Conservation (phyloP, 2,888 invertebrate species). For the Iselma pallidipennis region DNA sequence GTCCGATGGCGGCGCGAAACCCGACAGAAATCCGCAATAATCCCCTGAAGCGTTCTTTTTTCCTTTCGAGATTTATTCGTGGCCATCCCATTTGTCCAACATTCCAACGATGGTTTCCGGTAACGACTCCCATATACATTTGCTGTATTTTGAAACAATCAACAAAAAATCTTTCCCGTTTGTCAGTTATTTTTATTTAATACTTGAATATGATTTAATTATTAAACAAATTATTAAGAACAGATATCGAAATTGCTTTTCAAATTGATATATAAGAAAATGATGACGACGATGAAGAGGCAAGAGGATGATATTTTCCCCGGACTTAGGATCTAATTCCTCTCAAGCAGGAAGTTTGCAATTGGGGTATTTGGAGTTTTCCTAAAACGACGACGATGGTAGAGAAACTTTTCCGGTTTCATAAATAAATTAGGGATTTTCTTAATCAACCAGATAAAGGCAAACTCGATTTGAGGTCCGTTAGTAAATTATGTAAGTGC, state of each 20-base stretch:
- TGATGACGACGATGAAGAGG: background rate
- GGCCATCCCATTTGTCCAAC: conserved; percentile 6
- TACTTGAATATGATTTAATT: too few relatives aligned
- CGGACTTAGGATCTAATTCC: conserved; percentile 3
- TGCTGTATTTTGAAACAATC: too few relatives aligned
- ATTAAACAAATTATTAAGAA: too few relatives aligned
- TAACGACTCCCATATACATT: background rate
- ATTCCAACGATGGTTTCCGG: conserved; percentile 8
- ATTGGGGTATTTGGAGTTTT: conserved; percentile 4
- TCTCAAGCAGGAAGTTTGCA: conserved; percentile 4
- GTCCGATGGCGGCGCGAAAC: background rate
- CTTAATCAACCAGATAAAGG: conserved; percentile 32
- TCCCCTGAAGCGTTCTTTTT: conserved; percentile 4
- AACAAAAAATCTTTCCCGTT: too few relatives aligned
- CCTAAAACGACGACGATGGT: background rate
- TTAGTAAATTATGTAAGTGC: conserved; percentile 13
- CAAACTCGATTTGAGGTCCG: conserved; percentile 24
- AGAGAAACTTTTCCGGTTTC: conserved; percentile 22
- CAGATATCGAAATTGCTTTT: background rate
- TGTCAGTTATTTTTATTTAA: too few relatives aligned
- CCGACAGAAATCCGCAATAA: conserved; percentile 13
- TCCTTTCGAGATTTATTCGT: conserved; percentile 2
- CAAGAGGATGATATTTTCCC: background rate
- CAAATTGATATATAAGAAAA: too few relatives aligned
- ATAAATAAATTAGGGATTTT: conserved; percentile 32